Conservation (phyloP, 2,888 invertebrate species). For the Electrophaes corylata region DNA sequence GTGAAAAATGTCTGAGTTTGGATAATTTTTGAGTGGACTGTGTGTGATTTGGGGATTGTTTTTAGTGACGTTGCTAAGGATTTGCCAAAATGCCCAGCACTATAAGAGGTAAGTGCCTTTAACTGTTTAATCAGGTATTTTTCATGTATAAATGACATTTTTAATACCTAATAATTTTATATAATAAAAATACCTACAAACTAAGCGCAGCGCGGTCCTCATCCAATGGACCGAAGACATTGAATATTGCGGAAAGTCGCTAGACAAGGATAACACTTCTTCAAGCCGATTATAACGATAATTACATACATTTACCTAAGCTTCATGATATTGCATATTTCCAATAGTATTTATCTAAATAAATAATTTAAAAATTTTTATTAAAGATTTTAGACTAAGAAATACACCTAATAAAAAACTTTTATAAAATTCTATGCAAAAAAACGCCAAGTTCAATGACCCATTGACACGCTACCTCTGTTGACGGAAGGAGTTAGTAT, state of each 20-base stretch:
- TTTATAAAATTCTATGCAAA: background rate
- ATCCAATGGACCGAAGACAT: background rate
- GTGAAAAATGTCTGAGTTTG: constrained; percentile 62
- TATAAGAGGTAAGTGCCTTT: constrained; percentile 77
- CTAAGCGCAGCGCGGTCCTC: background rate
- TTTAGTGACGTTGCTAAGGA: constrained; percentile 52
- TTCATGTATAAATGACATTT: too few species aligned
- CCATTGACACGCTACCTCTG: constrained; percentile 48
- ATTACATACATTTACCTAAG: constrained; percentile 3
- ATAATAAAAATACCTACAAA: too few species aligned
- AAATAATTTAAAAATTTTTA: too few species aligned
- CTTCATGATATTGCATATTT: background rate
- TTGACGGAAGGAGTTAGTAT: constrained; percentile 60
- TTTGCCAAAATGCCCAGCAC: constrained; percentile 81
- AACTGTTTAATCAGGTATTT: too few species aligned
- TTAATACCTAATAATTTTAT: too few species aligned
- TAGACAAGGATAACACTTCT: too few species aligned
- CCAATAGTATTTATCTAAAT: too few species aligned
- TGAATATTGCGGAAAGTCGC: too few species aligned
- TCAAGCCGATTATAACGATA: background rate
- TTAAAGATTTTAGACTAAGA: too few species aligned
- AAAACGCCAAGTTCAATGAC: constrained; percentile 54
- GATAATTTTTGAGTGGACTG: constrained; percentile 57
- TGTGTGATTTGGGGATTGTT: constrained; percentile 53
- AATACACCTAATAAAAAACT: background rate